phyloP scores from a whole-genome alignment of 2,888 invertebrate genomes.

The Chrysomela aeneicollis region DNA sequence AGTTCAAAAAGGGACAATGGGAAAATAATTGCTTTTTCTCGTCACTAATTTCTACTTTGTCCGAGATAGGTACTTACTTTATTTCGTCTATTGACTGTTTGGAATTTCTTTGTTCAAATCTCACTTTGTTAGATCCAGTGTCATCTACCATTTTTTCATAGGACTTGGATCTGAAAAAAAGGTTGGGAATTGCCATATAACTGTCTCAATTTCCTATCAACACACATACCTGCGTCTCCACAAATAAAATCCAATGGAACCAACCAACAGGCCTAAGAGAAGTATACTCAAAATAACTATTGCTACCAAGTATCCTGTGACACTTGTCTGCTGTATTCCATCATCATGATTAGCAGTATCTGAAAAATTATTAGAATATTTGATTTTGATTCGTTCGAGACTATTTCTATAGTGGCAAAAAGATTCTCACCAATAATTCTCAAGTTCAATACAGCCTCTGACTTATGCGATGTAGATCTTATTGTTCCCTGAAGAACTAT shows the following conservation, averaged over 20 bases:
- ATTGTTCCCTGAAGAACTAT: conserved; percentile 17
- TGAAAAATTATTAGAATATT: not conserved
- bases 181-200: not conserved
- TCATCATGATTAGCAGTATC: conserved; percentile 17
- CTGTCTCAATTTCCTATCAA: not conserved
- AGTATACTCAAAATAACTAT: conserved; percentile 52
- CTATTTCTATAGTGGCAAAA: not conserved
- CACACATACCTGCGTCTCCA: conserved; percentile 48
- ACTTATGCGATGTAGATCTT: conserved; percentile 6
- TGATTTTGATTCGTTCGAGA: too few species aligned
- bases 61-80: not conserved
- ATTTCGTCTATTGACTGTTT: not conserved
- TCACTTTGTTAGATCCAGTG: conserved; percentile 1
- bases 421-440: conserved; percentile 20
- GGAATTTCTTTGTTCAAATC: conserved; percentile 12
- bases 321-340: conserved; percentile 21
- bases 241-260: conserved; percentile 50
- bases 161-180: conserved; percentile 10
- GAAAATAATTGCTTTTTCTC: too few species aligned
- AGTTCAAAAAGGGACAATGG: too few species aligned
- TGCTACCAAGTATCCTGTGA: conserved; percentile 50
- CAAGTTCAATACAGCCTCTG: conserved; percentile 22
- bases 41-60: too few species aligned
- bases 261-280: conserved; percentile 48
- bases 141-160: conserved; percentile 22